phyloP scores from a whole-genome alignment of 2,113 vertebrate species.

The Hylia prasina region DNA sequence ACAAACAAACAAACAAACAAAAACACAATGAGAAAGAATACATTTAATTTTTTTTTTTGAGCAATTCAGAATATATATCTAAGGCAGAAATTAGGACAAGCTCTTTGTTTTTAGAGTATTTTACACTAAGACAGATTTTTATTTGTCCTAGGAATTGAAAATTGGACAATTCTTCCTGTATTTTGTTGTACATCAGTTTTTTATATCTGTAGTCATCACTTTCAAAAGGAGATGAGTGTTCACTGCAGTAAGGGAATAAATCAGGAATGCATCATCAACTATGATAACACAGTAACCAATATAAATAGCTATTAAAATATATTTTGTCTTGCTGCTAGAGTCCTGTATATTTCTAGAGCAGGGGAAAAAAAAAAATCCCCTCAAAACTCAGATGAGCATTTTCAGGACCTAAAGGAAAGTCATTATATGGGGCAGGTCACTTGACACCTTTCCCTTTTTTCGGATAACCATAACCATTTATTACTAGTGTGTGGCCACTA shows the following conservation, averaged over 20 bases:
- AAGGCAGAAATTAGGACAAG: neutral
- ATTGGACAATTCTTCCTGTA: neutral
- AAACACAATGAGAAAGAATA: neutral
- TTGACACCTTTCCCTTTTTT: neutral
- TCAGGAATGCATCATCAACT: neutral
- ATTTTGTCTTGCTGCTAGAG: neutral
- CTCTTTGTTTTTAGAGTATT: neutral
- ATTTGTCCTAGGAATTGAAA: neutral
- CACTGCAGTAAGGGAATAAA: neutral
- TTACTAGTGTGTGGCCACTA: neutral
- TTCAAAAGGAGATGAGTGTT: neutral
- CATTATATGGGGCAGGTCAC: neutral
- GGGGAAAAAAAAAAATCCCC: neutral
- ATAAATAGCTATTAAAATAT: neutral
- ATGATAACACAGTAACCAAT: neutral
- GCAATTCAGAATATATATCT: neutral
- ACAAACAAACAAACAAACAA: neutral
- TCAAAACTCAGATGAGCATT: neutral
- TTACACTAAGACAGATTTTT: neutral
- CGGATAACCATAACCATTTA: neutral
- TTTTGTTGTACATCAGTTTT: neutral
- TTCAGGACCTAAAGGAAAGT: conserved; percentile 32
- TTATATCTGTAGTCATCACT: neutral
- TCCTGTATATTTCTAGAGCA: neutral
- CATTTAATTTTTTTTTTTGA: neutral